Evolutionary conservation across 2,797 vertebrate genomes (phyloP), one percentile per base, ranked within the genome.

Genomic region (Coendou prehensilis): DNA sequence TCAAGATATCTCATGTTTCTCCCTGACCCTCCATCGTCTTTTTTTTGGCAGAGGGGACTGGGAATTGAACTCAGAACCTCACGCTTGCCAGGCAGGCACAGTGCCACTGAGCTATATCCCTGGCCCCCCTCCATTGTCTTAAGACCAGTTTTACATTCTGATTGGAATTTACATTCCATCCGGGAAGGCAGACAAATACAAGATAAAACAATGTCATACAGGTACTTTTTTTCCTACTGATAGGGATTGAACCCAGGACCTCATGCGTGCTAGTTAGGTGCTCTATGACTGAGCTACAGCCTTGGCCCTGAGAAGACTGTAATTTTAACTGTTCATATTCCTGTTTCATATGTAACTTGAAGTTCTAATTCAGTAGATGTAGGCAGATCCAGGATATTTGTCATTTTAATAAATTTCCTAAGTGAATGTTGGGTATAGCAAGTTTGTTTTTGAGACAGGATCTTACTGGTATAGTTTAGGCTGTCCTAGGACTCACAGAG

Each of bases 321-420:
- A 45, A 33, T 33, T 80, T 30, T n/a, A 63, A 37, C 26, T 45
- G 61, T 61, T 54, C 45, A 2, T 26, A 76, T 67, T 83, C 23
- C 15, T 79, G 26, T 71, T 79, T 87, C 63, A 23, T 26, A 50
- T 71, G 76, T 50, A 56, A 69, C 37, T 8, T 26, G 30, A 80
- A 37, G 78, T 89, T 89, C 80, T 79, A 9, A 80, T 78, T 80
- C 30, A 45, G 33, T 50, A 50, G 57, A 47, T 85, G 33, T 57
- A 6, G 37, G 41, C 33, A 26, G 80, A 67, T 50, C 57, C 14
- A 28, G 41, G 56, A 45, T 37, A 52, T 22, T 41, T 47, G 57
- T 50, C 47, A 67, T 78, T 92, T 83, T 56, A 73, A 26, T 87
- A 64, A 95, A 47, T 75, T 73, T 47, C 54, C 37, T 84, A 78